phyloP scores from a whole-genome alignment of 1,140 invertebrate genomes.

The Drosophila bipectinata region DNA sequence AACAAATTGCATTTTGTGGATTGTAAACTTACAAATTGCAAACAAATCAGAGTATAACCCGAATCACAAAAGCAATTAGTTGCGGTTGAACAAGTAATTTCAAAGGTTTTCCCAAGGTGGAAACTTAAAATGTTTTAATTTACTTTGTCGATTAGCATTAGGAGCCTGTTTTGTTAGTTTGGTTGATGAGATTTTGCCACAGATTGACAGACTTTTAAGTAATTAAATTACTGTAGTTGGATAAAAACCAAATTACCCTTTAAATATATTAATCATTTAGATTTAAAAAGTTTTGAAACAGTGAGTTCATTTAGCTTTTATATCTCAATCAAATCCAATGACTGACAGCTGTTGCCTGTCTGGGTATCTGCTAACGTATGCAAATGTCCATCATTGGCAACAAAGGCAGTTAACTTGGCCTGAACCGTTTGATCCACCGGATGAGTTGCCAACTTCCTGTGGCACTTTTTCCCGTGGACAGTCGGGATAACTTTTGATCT shows the following conservation, averaged over 20 bases:
- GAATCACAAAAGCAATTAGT: conserved; percentile 50
- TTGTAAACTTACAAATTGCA: conserved; percentile 54
- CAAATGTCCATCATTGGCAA: conserved; percentile 27
- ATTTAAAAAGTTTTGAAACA: too few species aligned
- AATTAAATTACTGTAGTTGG: background rate
- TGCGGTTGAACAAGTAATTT: conserved; percentile 28
- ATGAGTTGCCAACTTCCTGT: conserved; percentile 51
- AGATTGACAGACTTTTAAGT: background rate
- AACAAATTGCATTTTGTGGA: conserved; percentile 30
- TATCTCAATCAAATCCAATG: conserved; percentile 5
- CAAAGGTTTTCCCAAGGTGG: background rate
- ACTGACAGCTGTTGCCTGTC: conserved; percentile 7
- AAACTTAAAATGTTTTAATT: conserved; percentile 3
- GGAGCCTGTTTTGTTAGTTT: background rate
- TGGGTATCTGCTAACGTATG: conserved; percentile 14
- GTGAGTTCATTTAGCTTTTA: too few species aligned
- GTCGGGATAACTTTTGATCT: conserved; percentile 34
- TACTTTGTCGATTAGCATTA: background rate
- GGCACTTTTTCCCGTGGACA: conserved; percentile 9
- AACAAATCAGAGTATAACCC: conserved; percentile 34
- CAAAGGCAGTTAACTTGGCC: conserved; percentile 25
- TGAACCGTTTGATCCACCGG: conserved; percentile 54
- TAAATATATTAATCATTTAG: too few species aligned
- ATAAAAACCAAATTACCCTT: too few species aligned
- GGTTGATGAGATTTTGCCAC: too few species aligned